Evolutionary conservation across 2,113 vertebrate species (phyloP), one percentile per base, ranked within the genome.

Genomic region (Sander vitreus): DNA sequence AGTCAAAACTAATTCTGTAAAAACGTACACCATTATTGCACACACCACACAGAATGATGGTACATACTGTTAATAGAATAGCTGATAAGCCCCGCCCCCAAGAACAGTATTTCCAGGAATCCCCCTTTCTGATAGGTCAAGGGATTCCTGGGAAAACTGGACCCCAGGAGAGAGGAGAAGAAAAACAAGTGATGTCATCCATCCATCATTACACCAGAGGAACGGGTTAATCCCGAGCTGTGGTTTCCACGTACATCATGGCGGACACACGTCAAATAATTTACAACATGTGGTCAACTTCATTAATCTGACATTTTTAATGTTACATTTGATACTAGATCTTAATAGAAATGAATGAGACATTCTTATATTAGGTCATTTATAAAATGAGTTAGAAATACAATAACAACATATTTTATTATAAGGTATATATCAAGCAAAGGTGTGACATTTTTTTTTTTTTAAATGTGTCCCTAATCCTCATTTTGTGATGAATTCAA

Each of bases 101-200:
- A 99, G 98, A 99, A 99, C 98, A 99, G 98, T 99, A 99, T 99
- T 99, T 99, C 98, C 98, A 99, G 98, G 98, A 99, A 99, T 99
- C 98, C 98, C 98, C 97, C 93, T 96, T 87, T 91, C 62, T 90
- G 92, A 97, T 93, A 82, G 92, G 93, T 95, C 92, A 97, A 99
- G 98, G 98, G 98, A 99, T 99, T 99, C 98, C 98, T 99, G 98
- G 97, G 98, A 99, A 99, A 99, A 99, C 98, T 99, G 98, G 98
- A 99, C 98, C 98, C 96, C 95, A 96, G 97, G 97, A 96, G 96
- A 96, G 96, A 94, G 95, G 97, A 90, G 83, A 55, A 71, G 8
- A 63, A 30, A 62, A 14, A 27, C 13, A 11, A 23, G 5, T 25
- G 50, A 36, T 27, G 30, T 27, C 2, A 74, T 54, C 45, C 1